Base-by-base conservation (phyloP, 2,888 invertebrate genomes). In the Papilio protenor region DNA sequence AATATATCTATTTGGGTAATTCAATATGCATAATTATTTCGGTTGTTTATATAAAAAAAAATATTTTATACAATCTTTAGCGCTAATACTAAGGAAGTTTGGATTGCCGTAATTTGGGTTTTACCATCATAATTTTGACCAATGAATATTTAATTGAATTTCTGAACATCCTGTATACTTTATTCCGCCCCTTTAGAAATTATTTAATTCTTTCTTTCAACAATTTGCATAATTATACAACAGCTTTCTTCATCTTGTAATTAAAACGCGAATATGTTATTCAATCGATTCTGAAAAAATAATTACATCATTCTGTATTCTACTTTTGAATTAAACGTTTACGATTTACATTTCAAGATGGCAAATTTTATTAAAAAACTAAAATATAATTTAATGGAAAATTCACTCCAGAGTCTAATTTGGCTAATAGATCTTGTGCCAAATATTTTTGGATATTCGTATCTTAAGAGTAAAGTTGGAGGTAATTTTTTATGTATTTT, bases 341-440 rank as follows among this genome's bases (percentile, higher is more conserved):
- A 40, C 57, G 21, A 21, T 57, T 57, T 57, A 21, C 21, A 3
- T 21, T 57, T 52, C 52, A 16, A 33, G n/a, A 40, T 77, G 64
- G 73, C 10, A 12, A 45, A 77, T 4, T 55, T 40, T 55, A 33
- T 77, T 23, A 57, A 47, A 45, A 55, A 77, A 59, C 1, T 72
- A 18, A 80, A 79, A 78, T 27, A 57, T 73, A 75, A 73, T 73
- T 75, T 77, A 3, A 57, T 76, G 18, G 64, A 82, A 59, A 82
- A 77, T 79, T 83, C 87, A 5, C 86, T 82, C 69, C 47, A 49
- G 5, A 84, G 84, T 82, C 79, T 87, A 10, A 72, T 87, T 45
- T 82, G 82, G 81, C 69, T 88, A 27, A 83, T 87, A 0, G 81
- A 86, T 73, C 81, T 85, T 45, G 73, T 85, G 14, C 86, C 87